Evolutionary conservation across 1,140 invertebrate species (phyloP).

Genomic region (Uloborus diversus): DNA sequence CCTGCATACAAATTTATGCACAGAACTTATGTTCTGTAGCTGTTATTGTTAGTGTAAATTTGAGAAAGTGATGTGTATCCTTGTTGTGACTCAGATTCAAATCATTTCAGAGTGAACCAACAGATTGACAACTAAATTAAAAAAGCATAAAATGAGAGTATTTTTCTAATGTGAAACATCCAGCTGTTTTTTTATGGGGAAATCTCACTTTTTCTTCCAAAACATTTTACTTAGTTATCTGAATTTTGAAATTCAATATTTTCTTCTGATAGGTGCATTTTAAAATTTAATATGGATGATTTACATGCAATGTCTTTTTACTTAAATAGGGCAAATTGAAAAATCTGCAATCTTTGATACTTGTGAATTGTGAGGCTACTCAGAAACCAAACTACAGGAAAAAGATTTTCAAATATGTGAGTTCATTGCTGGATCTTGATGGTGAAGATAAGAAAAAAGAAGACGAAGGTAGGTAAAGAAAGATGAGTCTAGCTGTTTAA

Average conservation of each 20-base stretch:
- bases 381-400: constrained; percentile 10
- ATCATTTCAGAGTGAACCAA: too few relatives aligned
- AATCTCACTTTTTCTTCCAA: not conserved
- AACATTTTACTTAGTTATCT: not conserved
- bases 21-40: too few relatives aligned
- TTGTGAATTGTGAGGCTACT: constrained; percentile 11
- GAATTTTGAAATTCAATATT: not conserved
- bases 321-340: constrained; percentile 15
- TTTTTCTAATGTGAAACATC: not conserved
- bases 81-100: too few relatives aligned
- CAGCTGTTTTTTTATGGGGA: not conserved
- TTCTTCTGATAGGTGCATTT: not conserved
- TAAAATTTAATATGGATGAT: not conserved
- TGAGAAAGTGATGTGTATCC: too few relatives aligned
- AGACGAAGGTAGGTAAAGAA: constrained; percentile 33
- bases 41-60: too few relatives aligned
- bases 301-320: not conserved
- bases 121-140: too few relatives aligned
- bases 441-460: constrained; percentile 20
- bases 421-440: constrained; percentile 14
- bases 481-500: too few relatives aligned
- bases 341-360: constrained; percentile 7
- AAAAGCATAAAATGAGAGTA: not conserved
- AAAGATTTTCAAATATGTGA: constrained; percentile 7
- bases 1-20: too few relatives aligned